phyloP scores from a whole-genome alignment of 30 jellyfish, hydroid and myxozoan species.

The Aurelia aurita complex sp. Pacific region DNA sequence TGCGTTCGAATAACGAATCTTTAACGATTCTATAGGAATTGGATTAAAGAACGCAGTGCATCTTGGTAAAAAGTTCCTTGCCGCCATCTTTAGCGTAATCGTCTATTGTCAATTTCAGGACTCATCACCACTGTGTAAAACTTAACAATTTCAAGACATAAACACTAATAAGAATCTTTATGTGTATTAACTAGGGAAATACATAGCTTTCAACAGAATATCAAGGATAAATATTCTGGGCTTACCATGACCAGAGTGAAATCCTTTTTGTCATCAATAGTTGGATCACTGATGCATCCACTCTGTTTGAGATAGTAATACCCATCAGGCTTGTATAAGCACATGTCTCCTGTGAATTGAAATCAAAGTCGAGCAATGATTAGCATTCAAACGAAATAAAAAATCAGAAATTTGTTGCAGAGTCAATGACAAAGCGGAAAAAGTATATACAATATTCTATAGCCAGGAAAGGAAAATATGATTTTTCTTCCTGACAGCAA shows the following conservation, averaged over 20 bases:
- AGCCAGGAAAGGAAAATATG: background rate
- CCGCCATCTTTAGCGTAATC: too few species aligned
- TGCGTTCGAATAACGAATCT: too few species aligned
- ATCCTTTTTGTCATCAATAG: conserved; percentile 84
- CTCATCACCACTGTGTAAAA: too few species aligned
- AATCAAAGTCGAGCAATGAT: background rate
- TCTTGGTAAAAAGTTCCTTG: too few species aligned
- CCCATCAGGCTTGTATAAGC: conserved; percentile 69
- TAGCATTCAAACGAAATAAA: background rate
- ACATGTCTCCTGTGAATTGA: conserved; percentile 69
- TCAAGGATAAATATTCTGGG: too few species aligned
- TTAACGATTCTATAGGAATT: too few species aligned
- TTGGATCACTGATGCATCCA: conserved; percentile 96
- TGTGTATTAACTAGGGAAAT: too few species aligned
- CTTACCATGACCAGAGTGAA: conserved; percentile 43
- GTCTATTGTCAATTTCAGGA: too few species aligned
- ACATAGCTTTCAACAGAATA: too few species aligned
- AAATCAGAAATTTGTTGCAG: background rate
- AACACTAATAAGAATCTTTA: too few species aligned
- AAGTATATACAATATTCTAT: background rate
- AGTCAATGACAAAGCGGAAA: background rate
- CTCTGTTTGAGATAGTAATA: conserved; percentile 85
- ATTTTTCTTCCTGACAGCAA: background rate
- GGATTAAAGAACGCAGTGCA: too few species aligned
- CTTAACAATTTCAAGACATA: too few species aligned